Percentiles rank a stretch among this genome's conserved stretches.
Conservation (phyloP, 2,888 invertebrate species). For the Notodonta dromedarius region DNA sequence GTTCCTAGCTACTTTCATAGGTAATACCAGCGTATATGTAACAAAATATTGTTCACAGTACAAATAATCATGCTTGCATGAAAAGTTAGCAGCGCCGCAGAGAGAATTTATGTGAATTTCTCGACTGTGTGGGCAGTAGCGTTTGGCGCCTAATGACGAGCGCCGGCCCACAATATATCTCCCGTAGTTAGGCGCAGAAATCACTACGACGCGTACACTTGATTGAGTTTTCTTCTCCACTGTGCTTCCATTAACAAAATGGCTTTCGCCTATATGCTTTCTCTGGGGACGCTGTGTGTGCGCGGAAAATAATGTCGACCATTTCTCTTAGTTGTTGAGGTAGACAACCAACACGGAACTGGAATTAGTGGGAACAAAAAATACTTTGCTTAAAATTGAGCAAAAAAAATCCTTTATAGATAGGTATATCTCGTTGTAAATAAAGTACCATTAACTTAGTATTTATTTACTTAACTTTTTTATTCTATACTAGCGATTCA, state of each 20-base stretch:
- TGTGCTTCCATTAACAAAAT: constrained; percentile 80
- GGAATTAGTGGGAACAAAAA: background rate
- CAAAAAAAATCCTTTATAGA: too few species aligned
- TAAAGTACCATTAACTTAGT: too few species aligned
- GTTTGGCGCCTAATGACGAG: constrained; percentile 74
- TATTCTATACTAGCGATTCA: too few species aligned
- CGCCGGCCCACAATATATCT: constrained; percentile 74
- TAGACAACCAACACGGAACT: constrained; percentile 30
- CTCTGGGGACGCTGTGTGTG: constrained; percentile 70
- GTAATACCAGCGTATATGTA: background rate
- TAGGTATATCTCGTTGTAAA: too few species aligned
- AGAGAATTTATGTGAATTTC: background rate
- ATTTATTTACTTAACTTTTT: too few species aligned
- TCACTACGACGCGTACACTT: constrained; percentile 78
- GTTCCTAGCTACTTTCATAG: constrained; percentile 1
- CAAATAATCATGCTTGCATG: background rate
- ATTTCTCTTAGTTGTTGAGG: constrained; percentile 62
- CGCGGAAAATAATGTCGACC: constrained; percentile 72
- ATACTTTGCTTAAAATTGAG: background rate
- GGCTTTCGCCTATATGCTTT: constrained; percentile 70
- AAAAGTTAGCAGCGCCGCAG: background rate
- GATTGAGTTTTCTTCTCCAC: constrained; percentile 82
- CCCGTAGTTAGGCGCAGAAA: constrained; percentile 80
- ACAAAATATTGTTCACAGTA: background rate
- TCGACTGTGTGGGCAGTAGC: constrained; percentile 58